Evolutionary conservation across 1,140 invertebrate species (phyloP).

Genomic region (Harlomillsia oculata): DNA sequence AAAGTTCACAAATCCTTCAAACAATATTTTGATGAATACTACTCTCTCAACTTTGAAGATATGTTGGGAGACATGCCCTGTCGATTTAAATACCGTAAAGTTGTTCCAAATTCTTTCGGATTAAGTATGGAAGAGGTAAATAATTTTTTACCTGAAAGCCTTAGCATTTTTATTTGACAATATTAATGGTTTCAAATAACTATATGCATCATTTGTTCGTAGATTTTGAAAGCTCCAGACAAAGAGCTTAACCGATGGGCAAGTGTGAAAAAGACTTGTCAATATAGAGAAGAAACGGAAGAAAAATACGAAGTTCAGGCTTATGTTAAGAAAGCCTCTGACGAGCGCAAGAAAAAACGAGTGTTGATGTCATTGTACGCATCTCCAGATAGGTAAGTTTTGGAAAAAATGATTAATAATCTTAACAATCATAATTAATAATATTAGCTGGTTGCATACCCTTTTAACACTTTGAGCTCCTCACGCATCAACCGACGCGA

Average conservation of each 20-base stretch:
- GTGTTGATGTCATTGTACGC: slow-evolving; percentile 72
- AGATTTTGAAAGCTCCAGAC: slow-evolving; percentile 84
- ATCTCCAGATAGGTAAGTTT: too few species aligned
- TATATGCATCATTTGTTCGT: slow-evolving; percentile 35
- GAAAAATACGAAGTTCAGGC: slow-evolving; percentile 70
- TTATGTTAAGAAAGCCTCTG: slow-evolving; percentile 62
- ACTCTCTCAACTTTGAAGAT: slow-evolving; percentile 88
- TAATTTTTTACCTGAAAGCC: not conserved
- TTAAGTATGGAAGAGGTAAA: slow-evolving; percentile 76
- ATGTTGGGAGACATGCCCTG: slow-evolving; percentile 82
- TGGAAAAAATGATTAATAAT: too few species aligned
- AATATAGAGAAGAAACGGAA: slow-evolving; percentile 61
- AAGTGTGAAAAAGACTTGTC: slow-evolving; percentile 79
- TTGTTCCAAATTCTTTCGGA: slow-evolving; percentile 82
- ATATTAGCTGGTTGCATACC: too few species aligned
- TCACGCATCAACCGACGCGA: not conserved
- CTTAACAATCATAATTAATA: too few species aligned
- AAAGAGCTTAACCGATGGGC: slow-evolving; percentile 91
- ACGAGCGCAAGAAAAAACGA: slow-evolving; percentile 65
- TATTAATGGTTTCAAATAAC: not conserved
- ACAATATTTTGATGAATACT: slow-evolving; percentile 89
- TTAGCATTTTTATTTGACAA: not conserved
- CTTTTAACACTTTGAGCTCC: not conserved
- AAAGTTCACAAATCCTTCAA: slow-evolving; percentile 61
- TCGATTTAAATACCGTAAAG: slow-evolving; percentile 84